Conservation (phyloP, 2,797 vertebrate genomes). For the Lepilemur ruficaudatus region DNA sequence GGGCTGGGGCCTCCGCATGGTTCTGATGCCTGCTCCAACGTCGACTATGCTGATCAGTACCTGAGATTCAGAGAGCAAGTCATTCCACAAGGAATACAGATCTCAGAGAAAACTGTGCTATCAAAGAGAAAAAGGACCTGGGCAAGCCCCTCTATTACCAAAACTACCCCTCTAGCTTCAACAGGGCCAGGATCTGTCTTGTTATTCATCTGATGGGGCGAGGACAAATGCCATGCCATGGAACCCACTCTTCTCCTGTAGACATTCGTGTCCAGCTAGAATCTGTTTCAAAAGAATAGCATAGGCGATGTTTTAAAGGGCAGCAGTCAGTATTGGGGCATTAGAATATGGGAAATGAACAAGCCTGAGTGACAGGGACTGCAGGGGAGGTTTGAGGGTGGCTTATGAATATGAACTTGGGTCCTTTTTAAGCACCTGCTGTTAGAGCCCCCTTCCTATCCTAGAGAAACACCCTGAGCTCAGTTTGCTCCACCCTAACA, state of each 20-base stretch:
- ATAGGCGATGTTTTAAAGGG: not conserved
- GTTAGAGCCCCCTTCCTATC: not conserved
- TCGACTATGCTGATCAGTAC: not conserved
- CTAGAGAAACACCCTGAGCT: not conserved
- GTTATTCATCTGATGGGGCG: not conserved
- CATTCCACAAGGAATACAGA: not conserved
- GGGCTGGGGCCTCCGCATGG: too few species aligned
- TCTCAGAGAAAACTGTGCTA: not conserved
- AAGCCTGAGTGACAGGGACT: not conserved
- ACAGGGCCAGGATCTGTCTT: not conserved
- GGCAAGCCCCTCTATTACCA: not conserved
- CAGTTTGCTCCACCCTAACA: too few species aligned
- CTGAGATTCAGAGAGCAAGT: not conserved
- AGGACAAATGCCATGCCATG: not conserved
- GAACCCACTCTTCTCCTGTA: not conserved
- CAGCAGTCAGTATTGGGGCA: not conserved
- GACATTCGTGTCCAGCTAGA: not conserved
- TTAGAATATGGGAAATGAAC: not conserved
- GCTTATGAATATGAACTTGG: not conserved
- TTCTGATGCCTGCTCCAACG: not conserved
- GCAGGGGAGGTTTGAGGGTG: not conserved
- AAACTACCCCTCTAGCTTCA: not conserved
- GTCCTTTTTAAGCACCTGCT: not conserved
- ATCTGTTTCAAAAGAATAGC: not conserved
- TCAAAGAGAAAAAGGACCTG: not conserved